phyloP scores from a whole-genome alignment of 2,113 vertebrate species.

The Lathamus discolor region DNA sequence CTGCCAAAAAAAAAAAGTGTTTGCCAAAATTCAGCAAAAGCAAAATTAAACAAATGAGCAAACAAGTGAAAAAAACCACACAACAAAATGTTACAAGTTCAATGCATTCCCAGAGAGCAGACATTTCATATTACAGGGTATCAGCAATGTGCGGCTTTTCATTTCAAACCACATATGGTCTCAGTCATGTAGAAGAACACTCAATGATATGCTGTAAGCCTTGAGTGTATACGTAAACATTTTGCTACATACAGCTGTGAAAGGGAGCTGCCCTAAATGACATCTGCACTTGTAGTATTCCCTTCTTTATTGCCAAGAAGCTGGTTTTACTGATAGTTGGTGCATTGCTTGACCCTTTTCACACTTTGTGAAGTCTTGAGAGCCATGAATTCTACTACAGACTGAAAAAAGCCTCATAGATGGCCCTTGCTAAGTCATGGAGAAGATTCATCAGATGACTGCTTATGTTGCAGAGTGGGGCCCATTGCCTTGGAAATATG shows the following conservation, averaged over 20 bases:
- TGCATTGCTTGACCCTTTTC: neutral
- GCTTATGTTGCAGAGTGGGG: neutral
- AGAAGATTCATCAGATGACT: neutral
- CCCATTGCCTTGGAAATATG: neutral
- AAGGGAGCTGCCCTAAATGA: neutral
- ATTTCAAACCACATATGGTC: neutral
- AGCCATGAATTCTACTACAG: neutral
- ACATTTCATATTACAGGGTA: neutral
- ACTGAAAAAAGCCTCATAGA: neutral
- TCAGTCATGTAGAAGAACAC: neutral
- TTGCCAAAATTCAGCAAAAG: neutral
- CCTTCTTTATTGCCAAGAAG: neutral
- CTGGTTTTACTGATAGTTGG: neutral
- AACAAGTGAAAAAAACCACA: neutral
- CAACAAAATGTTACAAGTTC: neutral
- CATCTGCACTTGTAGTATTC: neutral
- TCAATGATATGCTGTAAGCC: neutral
- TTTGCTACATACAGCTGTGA: neutral
- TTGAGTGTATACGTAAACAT: neutral
- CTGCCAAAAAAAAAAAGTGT: neutral
- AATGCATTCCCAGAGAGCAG: neutral
- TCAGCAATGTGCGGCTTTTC: neutral
- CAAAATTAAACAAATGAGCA: neutral
- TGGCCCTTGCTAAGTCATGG: neutral
- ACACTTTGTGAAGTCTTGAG: neutral